Evolutionary conservation across 2,113 vertebrate species (phyloP).

Genomic region (Rallus limicola): DNA sequence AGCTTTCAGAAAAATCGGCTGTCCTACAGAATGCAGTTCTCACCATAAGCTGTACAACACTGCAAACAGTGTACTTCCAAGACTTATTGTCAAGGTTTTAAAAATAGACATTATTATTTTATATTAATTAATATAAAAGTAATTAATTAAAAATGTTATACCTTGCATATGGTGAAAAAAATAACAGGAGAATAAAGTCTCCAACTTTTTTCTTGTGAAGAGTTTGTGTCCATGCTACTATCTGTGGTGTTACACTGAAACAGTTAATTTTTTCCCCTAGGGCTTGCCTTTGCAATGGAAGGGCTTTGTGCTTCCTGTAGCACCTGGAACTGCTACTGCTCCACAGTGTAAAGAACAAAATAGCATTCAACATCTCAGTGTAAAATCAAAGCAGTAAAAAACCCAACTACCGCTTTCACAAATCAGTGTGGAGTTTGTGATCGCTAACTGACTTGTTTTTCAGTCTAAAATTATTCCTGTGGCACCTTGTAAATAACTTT

Average conservation of each 20-base stretch:
- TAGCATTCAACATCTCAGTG: background rate
- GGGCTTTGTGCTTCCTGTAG: background rate
- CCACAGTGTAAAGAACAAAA: background rate
- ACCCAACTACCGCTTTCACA: background rate
- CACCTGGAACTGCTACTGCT: background rate
- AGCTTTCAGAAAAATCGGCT: background rate
- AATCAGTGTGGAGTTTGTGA: background rate
- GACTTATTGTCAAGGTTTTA: background rate
- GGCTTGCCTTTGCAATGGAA: background rate
- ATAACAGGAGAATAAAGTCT: background rate
- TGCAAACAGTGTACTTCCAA: background rate
- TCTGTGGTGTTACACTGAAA: background rate
- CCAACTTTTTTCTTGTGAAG: background rate
- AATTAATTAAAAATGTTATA: background rate
- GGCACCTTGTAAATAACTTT: background rate
- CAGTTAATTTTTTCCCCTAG: background rate
- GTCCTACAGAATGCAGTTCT: background rate
- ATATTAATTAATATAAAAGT: no score
- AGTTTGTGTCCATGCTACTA: background rate
- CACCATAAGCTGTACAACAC: background rate
- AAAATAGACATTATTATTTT: background rate
- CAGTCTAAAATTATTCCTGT: background rate
- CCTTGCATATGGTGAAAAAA: background rate
- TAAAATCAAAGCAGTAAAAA: slow-evolving; percentile 3
- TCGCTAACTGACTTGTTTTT: background rate